These are phyloP conservation scores for Vespertilio murinus DNA, from an alignment of 2,797 vertebrate species.

Conservation along the genomic window DNA sequence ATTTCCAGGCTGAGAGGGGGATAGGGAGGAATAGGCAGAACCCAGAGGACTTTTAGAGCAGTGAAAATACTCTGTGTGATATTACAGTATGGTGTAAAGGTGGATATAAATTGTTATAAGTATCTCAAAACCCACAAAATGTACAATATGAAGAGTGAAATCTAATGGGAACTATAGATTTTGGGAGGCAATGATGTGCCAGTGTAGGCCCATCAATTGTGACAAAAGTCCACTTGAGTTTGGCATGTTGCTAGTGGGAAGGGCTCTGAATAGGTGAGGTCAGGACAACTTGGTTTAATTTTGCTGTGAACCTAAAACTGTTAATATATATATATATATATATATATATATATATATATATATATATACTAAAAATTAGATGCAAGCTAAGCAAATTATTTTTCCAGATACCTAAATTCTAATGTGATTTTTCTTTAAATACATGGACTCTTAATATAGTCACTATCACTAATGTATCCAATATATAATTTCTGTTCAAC, in stretches of 20 bases:
- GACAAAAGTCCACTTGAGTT: background rate
- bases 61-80: background rate
- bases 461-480: background rate
- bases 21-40: background rate
- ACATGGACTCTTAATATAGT: background rate
- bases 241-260: fast-evolving
- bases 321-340: too few species aligned
- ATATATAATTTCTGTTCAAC: background rate
- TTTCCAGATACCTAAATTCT: background rate
- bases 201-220: background rate
- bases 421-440: background rate
- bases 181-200: background rate
- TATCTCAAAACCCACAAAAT: background rate
- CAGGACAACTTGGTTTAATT: background rate
- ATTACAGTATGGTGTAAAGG: background rate
- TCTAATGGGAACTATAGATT: background rate
- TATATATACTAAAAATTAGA: background rate
- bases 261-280: background rate
- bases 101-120: background rate
- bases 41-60: background rate
- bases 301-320: background rate
- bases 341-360: too few species aligned
- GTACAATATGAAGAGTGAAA: background rate
- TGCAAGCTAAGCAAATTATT: background rate
- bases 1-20: background rate